A percentile compares a stretch with the other conserved stretches of the same genome.
These are phyloP conservation scores for Tineola bisselliella DNA, from an alignment of 2,888 invertebrate genomes.

Conservation along the genomic window DNA sequence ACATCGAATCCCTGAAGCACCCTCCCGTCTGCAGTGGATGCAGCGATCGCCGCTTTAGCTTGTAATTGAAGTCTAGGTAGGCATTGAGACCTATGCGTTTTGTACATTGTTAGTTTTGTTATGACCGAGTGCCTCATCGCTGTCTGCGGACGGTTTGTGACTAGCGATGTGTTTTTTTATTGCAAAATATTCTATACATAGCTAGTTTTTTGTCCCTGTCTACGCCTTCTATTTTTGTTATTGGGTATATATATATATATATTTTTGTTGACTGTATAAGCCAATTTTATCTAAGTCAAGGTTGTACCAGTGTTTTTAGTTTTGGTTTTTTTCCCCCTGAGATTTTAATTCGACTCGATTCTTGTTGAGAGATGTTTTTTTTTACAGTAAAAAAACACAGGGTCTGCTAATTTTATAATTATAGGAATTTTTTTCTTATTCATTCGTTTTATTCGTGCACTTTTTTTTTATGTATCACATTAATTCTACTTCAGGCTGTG, in stretches of 20 bases:
- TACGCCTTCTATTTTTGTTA: not conserved
- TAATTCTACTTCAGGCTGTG: not conserved
- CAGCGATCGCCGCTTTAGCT: too few species aligned
- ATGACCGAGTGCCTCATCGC: not conserved
- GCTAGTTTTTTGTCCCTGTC: not conserved
- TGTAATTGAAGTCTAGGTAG: too few species aligned
- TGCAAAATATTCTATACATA: conserved; percentile 12
- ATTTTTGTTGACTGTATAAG: not conserved
- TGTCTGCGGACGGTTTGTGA: not conserved
- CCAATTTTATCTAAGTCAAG: not conserved
- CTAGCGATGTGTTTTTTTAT: not conserved
- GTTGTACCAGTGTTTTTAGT: not conserved
- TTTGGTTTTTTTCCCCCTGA: not conserved
- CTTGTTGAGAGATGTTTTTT: not conserved
- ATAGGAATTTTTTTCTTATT: not conserved
- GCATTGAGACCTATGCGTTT: too few species aligned
- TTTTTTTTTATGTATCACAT: not conserved
- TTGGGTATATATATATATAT: not conserved
- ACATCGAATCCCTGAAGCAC: too few species aligned
- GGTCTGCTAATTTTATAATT: not conserved
- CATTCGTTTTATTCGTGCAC: not conserved
- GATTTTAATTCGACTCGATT: not conserved
- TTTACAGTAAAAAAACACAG: not conserved
- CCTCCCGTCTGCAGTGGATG: too few species aligned
- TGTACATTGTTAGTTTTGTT: not conserved